phyloP scores from a whole-genome alignment of 2,888 invertebrate species.

The Eurois occulta region DNA sequence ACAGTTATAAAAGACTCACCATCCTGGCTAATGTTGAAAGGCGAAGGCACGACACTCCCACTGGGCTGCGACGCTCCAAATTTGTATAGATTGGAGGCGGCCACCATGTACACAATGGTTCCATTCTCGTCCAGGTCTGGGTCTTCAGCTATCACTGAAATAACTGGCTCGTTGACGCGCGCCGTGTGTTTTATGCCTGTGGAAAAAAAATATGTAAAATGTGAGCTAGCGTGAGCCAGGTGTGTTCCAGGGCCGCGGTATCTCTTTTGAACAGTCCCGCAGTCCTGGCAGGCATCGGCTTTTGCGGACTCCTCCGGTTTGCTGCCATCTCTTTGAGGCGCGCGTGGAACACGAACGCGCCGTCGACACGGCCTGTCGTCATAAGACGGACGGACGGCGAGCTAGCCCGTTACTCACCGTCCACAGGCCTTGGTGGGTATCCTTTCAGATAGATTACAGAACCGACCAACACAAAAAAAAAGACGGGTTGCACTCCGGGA shows the following conservation, averaged over 20 bases:
- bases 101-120: constrained; percentile 94
- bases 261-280: too few species aligned
- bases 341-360: too few species aligned
- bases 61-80: constrained; percentile 94
- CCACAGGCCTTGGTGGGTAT: too few species aligned
- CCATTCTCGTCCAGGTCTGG: constrained; percentile 96
- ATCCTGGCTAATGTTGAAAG: constrained; percentile 94
- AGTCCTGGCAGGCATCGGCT: too few species aligned
- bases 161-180: constrained; percentile 93
- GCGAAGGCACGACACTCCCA: constrained; percentile 97
- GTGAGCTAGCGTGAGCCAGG: too few species aligned
- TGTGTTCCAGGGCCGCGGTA: too few species aligned
- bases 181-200: constrained; percentile 94
- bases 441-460: not conserved
- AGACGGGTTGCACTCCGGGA: too few species aligned
- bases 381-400: too few species aligned
- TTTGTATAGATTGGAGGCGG: constrained; percentile 95
- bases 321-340: too few species aligned
- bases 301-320: too few species aligned
- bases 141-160: constrained; percentile 95
- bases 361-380: too few species aligned
- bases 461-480: not conserved
- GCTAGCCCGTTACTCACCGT: too few species aligned
- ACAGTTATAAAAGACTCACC: constrained; percentile 83
- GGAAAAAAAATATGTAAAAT: not conserved